Conservation (phyloP, 2,113 vertebrate genomes). For the Mormyrus iriodes region DNA sequence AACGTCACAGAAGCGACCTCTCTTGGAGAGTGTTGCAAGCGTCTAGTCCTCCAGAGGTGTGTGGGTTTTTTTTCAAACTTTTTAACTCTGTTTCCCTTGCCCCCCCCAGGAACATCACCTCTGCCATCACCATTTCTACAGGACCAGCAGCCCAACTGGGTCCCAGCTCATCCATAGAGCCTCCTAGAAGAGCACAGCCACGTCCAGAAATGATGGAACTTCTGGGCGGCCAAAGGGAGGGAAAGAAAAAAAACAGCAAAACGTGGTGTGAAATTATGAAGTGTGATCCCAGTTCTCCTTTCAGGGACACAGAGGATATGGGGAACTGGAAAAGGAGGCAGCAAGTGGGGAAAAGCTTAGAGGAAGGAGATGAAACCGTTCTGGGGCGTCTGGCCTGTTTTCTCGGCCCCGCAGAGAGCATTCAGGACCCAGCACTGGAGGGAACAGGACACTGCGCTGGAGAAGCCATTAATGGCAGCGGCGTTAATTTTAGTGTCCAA, state of each 20-base stretch:
- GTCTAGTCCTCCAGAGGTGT: conserved; percentile 55
- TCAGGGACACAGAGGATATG: background rate
- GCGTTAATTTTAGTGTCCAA: too few species aligned
- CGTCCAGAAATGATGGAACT: conserved; percentile 44
- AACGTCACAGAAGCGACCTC: conserved; percentile 51
- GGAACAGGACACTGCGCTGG: background rate
- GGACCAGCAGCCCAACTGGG: conserved; percentile 52
- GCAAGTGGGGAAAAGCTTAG: background rate
- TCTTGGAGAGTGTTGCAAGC: conserved; percentile 48
- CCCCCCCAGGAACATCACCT: background rate
- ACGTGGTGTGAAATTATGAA: conserved; percentile 30
- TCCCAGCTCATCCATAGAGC: conserved; percentile 47
- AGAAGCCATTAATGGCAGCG: background rate
- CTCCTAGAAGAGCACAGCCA: conserved; percentile 40
- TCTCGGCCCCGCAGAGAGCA: background rate
- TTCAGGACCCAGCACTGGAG: background rate
- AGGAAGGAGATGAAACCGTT: background rate
- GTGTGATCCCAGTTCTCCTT: conserved; percentile 37
- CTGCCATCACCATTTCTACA: conserved; percentile 39
- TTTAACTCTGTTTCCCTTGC: conserved; percentile 33
- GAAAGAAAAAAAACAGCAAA: background rate
- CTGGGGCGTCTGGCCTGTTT: too few species aligned
- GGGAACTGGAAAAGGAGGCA: background rate
- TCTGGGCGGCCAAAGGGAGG: conserved; percentile 26
- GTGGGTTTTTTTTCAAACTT: conserved; percentile 35